Evolutionary conservation across 2,113 vertebrate genomes (phyloP).

Genomic region (Leptobrachium ailaonicum): DNA sequence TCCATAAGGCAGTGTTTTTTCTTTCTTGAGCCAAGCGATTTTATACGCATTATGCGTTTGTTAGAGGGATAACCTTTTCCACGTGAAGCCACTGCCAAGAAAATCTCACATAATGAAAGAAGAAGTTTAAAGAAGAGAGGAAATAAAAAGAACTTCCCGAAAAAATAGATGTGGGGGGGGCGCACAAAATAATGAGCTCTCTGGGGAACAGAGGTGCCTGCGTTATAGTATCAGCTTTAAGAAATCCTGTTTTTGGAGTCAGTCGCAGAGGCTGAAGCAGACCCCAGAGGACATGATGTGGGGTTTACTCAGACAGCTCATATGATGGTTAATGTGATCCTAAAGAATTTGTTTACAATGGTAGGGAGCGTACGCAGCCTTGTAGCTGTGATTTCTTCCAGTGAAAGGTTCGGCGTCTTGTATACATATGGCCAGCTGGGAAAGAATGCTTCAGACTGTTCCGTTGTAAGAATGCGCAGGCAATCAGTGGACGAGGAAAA

Average conservation of each 20-base stretch:
- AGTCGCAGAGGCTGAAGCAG: neutral
- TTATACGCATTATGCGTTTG: neutral
- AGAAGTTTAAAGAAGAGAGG: neutral
- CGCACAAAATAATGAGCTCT: constrained; percentile 29
- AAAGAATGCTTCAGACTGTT: no score
- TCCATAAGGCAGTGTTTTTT: neutral
- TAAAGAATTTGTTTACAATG: neutral
- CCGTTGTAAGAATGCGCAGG: neutral
- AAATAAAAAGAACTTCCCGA: neutral
- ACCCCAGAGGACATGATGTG: neutral
- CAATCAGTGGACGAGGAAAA: neutral
- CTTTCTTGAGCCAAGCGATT: neutral
- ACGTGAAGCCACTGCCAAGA: neutral
- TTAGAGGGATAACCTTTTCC: neutral
- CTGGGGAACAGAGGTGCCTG: constrained; percentile 6
- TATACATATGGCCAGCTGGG: neutral
- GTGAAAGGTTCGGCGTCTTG: neutral
- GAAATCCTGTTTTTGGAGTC: neutral
- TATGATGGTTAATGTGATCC: neutral
- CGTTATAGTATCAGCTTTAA: neutral
- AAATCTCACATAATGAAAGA: neutral
- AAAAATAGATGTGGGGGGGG: neutral
- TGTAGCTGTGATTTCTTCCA: neutral
- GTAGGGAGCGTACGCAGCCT: neutral
- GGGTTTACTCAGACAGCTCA: neutral